Conservation (phyloP, 2,113 vertebrate genomes). For the Montifringilla adamsi region DNA sequence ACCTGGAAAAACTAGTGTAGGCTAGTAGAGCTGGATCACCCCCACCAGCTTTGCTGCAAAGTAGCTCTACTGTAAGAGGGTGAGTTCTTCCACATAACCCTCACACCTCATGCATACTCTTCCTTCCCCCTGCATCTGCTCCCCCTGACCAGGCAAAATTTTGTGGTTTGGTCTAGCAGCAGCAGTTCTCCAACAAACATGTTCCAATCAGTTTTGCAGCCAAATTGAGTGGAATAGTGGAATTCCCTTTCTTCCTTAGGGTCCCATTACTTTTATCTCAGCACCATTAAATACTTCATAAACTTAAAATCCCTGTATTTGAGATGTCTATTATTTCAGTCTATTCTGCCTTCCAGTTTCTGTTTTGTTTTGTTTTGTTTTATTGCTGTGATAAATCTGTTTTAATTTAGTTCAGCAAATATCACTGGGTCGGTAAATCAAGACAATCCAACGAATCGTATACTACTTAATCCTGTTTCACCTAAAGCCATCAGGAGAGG, state of each 20-base stretch:
- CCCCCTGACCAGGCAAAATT: background rate
- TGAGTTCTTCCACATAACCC: accelerated
- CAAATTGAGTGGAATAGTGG: background rate
- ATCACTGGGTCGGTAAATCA: background rate
- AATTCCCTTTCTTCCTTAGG: background rate
- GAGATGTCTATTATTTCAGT: background rate
- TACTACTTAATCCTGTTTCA: background rate
- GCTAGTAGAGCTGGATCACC: background rate
- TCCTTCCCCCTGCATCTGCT: background rate
- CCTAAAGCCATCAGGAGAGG: background rate
- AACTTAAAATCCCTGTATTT: background rate
- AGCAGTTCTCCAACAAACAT: accelerated
- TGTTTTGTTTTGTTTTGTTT: background rate
- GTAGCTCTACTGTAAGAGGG: background rate
- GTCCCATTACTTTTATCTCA: background rate
- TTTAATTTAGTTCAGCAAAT: background rate
- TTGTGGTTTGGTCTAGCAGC: background rate
- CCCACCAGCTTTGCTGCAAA: background rate
- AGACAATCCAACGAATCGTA: background rate
- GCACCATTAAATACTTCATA: background rate
- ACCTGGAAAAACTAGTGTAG: background rate
- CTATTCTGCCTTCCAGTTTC: background rate
- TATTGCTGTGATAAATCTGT: background rate
- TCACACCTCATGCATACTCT: accelerated
- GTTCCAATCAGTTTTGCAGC: background rate